Evolutionary conservation across 2,797 vertebrate genomes (phyloP), one percentile per base, ranked within the genome.

Genomic region (Paedocypris micromegethes): DNA sequence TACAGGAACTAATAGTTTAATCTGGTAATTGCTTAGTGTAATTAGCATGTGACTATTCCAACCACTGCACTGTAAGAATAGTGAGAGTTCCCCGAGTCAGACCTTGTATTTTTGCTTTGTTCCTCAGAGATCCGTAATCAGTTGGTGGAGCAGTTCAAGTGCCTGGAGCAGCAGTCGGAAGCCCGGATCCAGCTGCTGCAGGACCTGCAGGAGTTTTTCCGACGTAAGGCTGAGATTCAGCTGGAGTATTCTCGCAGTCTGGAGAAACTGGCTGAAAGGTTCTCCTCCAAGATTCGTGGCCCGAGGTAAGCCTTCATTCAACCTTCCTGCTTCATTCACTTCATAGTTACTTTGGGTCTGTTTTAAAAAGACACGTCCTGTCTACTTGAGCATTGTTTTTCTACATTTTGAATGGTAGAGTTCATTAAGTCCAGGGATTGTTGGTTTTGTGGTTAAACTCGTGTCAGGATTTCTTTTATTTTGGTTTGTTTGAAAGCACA

Each of bases 131-230:
- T 98, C 87, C 96, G 96, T 7, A 92, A 91, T 43, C 96, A 98
- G 87, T 88, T 98, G 89, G 93, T 93, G 62, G 96, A 98, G 85
- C 96, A 98, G 88, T 94, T 98, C 85, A 94, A 96, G 78, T 98
- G 95, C 82, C 88, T 98, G 90, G 96, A 98, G 86, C 96, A 98
- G 85, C 96, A 98, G 82, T 97, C 94, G 0, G 96, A 98, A 84
- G 94, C 95, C 0, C 90, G 96, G 7, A 89, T 97, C 78, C 94
- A 98, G 82, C 91, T 98, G 83, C 91, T 98, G 65, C 96, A 98
- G 86, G 96, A 98, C 84, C 91, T 98, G 77, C 96, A 98, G 88
- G 96, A 98, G 74, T 98, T 98, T 87, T 97, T 98, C 86, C 93
- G 96, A 61, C 90, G 95, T 74, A 98, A 98, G 82, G 96, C 96